A percentile compares a stretch with the other conserved stretches of the same genome.
These are phyloP conservation scores for Troides aeacus DNA, from an alignment of 2,888 invertebrate genomes.

Conservation along the genomic window DNA sequence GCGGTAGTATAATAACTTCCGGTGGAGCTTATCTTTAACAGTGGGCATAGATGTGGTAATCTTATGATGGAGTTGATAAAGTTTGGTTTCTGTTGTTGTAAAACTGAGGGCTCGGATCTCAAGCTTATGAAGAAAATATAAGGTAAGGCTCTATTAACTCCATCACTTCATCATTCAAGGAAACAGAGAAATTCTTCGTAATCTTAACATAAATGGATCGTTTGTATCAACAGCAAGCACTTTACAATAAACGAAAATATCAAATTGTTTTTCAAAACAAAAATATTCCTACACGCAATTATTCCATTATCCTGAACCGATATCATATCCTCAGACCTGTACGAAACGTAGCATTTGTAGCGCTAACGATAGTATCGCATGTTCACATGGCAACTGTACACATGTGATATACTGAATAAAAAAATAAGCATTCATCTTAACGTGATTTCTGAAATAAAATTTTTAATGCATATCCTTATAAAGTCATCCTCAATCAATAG, in stretches of 20 bases:
- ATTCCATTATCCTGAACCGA: slow-evolving; percentile 18
- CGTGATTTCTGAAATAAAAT: not conserved
- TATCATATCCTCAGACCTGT: slow-evolving; percentile 7
- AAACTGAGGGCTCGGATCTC: no score
- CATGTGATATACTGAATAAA: not conserved
- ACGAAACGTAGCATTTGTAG: not conserved
- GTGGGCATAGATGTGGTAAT: no score
- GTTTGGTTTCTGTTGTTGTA: no score
- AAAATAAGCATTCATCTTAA: not conserved
- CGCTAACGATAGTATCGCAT: slow-evolving; percentile 1
- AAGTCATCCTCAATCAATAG: no score
- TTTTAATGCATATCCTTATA: not conserved
- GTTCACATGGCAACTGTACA: not conserved
- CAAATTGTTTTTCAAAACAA: not conserved
- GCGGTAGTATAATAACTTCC: no score
- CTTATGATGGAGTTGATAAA: no score
- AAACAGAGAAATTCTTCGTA: no score
- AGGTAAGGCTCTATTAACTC: no score
- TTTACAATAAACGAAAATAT: not conserved
- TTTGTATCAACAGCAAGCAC: not conserved
- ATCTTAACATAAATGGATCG: no score
- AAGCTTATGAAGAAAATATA: no score
- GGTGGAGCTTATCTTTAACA: no score
- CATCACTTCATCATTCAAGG: no score
- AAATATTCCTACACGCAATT: slow-evolving; percentile 10